Conservation (phyloP, 2,888 invertebrate species). For the Diadegma fenestrale region DNA sequence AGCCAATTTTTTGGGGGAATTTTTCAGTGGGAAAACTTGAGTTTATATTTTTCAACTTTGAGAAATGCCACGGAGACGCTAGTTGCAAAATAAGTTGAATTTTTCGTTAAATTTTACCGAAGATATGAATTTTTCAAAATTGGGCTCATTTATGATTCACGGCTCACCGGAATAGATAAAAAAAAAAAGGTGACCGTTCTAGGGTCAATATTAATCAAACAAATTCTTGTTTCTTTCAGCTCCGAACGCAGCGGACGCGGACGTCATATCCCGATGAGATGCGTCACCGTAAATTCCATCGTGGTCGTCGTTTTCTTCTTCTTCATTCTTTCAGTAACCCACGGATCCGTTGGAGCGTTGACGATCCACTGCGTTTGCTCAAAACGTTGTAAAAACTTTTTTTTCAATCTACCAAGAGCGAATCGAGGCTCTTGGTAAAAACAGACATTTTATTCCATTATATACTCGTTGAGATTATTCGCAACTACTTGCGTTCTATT, state of each 20-base stretch:
- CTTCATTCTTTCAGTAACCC: not conserved
- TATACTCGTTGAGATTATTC: not conserved
- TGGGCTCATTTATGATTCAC: too few species aligned
- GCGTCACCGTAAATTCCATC: not conserved
- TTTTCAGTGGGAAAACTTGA: too few species aligned
- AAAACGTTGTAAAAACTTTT: not conserved
- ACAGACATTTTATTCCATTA: not conserved
- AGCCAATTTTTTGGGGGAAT: too few species aligned
- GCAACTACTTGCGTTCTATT: not conserved
- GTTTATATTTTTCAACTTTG: too few species aligned
- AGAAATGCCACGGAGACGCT: too few species aligned
- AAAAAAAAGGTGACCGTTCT: too few species aligned
- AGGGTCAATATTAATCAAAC: not conserved
- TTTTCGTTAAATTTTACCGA: too few species aligned
- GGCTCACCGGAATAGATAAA: too few species aligned
- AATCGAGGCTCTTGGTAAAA: not conserved
- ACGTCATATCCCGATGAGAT: slow-evolving; percentile 53
- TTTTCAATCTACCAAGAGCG: not conserved
- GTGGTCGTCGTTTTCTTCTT: slow-evolving; percentile 23
- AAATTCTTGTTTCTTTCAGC: not conserved
- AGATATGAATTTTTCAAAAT: too few species aligned
- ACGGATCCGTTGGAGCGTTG: not conserved
- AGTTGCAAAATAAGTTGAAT: too few species aligned
- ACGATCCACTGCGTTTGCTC: not conserved
- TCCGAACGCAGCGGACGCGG: slow-evolving; percentile 8